Evolutionary conservation across 1,140 invertebrate species (phyloP), one percentile per base, ranked within the genome.

Genomic region (Tyrophagus putrescentiae): DNA sequence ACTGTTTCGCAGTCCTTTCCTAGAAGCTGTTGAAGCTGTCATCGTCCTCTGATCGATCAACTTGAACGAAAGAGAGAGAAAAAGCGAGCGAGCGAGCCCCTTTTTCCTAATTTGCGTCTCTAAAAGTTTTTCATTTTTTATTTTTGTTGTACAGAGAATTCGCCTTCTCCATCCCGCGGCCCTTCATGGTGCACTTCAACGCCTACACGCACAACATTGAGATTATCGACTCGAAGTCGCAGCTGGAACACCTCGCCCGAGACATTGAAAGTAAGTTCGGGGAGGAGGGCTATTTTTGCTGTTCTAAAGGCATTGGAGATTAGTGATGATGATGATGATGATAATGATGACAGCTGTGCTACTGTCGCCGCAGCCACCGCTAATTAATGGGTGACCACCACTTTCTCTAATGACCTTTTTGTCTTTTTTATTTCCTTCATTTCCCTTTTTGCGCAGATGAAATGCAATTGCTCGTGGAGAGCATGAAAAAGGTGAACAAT

Each of bases 151-250:
- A 28, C 23, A 59, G 57, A 42, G 57, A 59, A 11, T 59, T 59
- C 50, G 57, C 57, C 3, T 42, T 44, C 16, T 59, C 57, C 3
- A 59, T 98, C 67, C 88, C 88, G 0, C 81, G 89, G 54, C 82
- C 84, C 36, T 98, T 98, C 71, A 85, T 86, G 36, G 91, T 98
- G 0, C 79, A 89, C 29, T 98, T 97, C 73, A 95, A 98, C 70
- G 79, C 95, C 0, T 96, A 96, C 71, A 98, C 93, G 0, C 86
- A 93, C 69, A 85, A 80, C 56, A 83, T 98, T 32, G 89, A 91
- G 70, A 84, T 97, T 34, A 76, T 99, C 34, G 85, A 92, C 70
- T 87, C 85, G 0, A 84, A 87, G 69, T 77, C 78, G 18, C 87
- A 91, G 74, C 77, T 92, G 62, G 78, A 83, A 65, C 11, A 6